phyloP scores from a whole-genome alignment of 2,113 vertebrate species.

The Anarhynchus alexandrinus region DNA sequence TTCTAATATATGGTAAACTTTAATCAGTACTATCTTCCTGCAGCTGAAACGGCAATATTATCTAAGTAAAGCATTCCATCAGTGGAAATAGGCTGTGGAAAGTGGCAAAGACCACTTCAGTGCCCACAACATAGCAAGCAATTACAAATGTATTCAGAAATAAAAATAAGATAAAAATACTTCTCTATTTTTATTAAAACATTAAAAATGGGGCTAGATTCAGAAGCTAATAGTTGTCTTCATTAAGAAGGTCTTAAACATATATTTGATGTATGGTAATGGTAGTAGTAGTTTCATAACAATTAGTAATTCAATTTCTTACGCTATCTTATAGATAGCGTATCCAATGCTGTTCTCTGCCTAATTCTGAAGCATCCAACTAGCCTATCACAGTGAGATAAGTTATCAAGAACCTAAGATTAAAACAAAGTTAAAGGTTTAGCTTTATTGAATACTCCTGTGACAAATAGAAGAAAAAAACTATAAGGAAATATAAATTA shows the following conservation, averaged over 20 bases:
- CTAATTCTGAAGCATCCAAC: background rate
- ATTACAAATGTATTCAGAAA: background rate
- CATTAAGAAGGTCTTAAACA: background rate
- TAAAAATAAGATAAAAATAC: background rate
- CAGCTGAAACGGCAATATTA: background rate
- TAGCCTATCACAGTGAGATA: background rate
- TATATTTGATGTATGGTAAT: background rate
- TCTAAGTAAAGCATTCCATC: background rate
- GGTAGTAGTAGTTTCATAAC: background rate
- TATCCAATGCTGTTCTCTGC: background rate
- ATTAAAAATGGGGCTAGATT: background rate
- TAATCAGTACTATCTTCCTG: background rate
- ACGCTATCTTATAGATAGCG: background rate
- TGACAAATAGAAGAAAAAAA: background rate
- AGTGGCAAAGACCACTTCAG: background rate
- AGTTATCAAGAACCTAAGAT: background rate
- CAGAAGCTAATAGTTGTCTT: background rate
- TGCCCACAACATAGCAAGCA: background rate
- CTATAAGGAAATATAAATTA: background rate
- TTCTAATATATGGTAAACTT: background rate
- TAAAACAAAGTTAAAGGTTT: background rate
- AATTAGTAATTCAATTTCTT: background rate
- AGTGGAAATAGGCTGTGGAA: background rate
- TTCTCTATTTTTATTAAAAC: background rate
- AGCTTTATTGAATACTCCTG: background rate